Evolutionary conservation across 1,140 invertebrate species (phyloP).

Genomic region (Ladona fulva): DNA sequence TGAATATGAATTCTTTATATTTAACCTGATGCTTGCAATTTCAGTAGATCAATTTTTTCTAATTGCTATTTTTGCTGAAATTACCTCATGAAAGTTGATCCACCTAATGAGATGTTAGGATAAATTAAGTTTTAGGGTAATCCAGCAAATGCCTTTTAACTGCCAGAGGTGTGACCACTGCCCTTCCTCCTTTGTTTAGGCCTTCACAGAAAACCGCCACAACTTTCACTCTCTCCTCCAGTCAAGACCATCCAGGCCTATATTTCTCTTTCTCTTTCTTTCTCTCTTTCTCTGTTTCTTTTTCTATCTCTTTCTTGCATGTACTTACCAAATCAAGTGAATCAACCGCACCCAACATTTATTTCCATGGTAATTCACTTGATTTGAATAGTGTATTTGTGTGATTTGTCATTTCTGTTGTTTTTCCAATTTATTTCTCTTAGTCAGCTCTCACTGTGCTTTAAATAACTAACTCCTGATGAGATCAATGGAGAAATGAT

Average conservation of each 20-base stretch:
- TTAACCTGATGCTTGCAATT: too few relatives aligned
- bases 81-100: too few relatives aligned
- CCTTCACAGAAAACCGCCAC: conserved; percentile 16
- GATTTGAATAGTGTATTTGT: not conserved
- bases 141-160: not conserved
- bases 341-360: not conserved
- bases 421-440: not conserved
- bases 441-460: conserved; percentile 1
- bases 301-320: conserved; percentile 13
- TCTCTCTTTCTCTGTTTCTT: too few relatives aligned
- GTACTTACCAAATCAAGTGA: not conserved
- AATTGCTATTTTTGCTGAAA: too few relatives aligned
- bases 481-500: not conserved
- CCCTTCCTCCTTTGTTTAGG: conserved; percentile 1
- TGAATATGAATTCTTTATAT: too few relatives aligned
- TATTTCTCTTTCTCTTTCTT: conserved; percentile 11
- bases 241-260: conserved; percentile 14
- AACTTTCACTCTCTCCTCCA: conserved; percentile 21
- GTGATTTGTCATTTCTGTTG: not conserved
- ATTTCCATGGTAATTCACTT: not conserved
- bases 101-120: not conserved
- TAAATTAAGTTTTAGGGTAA: too few relatives aligned
- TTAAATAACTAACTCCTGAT: not conserved
- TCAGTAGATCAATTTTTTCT: too few relatives aligned
- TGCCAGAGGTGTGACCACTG: conserved; percentile 11